Conservation (phyloP, 2,888 invertebrate species). For the Eudasyphora cyanicolor region DNA sequence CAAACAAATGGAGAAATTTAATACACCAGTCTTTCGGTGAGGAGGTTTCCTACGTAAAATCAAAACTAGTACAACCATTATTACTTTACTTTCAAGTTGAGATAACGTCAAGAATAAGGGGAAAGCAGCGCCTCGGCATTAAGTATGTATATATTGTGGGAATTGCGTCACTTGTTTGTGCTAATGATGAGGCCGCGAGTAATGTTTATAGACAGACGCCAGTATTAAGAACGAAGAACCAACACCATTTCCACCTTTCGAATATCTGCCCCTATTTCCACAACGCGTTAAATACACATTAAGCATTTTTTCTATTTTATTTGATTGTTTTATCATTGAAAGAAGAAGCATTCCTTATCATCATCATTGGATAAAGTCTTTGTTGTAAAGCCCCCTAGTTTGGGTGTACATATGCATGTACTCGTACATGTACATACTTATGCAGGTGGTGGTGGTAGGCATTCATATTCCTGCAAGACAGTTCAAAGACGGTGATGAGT, state of each 20-base stretch:
- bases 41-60: not conserved
- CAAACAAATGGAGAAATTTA: not conserved
- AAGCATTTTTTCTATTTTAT: constrained; percentile 9
- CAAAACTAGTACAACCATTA: not conserved
- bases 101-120: not conserved
- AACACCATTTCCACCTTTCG: not conserved
- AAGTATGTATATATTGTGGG: constrained; percentile 57
- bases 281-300: not conserved
- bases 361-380: not conserved
- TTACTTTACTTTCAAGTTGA: not conserved
- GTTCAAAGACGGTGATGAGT: not conserved
- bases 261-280: not conserved
- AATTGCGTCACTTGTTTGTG: constrained; percentile 61
- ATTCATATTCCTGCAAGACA: too few species aligned
- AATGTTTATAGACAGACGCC: not conserved
- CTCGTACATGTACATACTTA: not conserved
- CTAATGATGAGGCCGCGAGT: not conserved
- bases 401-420: not conserved
- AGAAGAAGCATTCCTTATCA: constrained; percentile 1
- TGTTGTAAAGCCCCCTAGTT: not conserved
- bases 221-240: not conserved
- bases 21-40: not conserved
- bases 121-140: not conserved
- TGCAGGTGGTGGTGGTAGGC: too few species aligned
- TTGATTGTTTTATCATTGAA: not conserved